A percentile compares a stretch with the other conserved stretches of the same genome.
Conservation (phyloP, 2,797 vertebrate genomes). For the Fistularia commersonii region DNA sequence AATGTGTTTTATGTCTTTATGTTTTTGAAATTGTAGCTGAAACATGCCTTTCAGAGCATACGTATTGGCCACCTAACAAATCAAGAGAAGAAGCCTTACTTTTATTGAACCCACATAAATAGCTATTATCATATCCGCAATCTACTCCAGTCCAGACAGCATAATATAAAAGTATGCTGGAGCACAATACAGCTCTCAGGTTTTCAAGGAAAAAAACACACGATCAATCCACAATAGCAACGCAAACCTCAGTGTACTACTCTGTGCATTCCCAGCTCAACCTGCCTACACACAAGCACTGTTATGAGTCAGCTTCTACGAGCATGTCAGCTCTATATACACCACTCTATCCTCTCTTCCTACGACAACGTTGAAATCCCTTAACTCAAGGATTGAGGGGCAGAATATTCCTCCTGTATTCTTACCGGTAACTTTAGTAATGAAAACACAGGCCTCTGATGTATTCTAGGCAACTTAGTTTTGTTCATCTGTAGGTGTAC, state of each 20-base stretch:
- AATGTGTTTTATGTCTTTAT: no score
- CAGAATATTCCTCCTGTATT: constrained; percentile 9
- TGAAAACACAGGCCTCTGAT: constrained; percentile 1
- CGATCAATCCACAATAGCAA: constrained; percentile 37
- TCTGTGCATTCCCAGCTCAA: constrained; percentile 48
- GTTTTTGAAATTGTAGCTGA: no score
- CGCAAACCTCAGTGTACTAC: constrained; percentile 34
- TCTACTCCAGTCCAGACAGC: constrained; percentile 4
- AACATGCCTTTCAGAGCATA: no score
- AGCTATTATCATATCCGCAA: no score
- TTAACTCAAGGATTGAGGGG: neutral
- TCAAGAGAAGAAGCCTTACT: no score
- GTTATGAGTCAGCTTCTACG: constrained; percentile 49
- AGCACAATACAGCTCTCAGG: constrained; percentile 30
- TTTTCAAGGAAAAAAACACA: constrained; percentile 45
- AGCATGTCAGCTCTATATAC: constrained; percentile 42
- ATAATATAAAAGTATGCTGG: constrained; percentile 13
- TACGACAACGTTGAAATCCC: constrained; percentile 30
- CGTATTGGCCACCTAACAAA: no score
- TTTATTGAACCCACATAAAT: no score
- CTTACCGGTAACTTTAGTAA: constrained; percentile 4
- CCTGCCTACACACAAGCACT: constrained; percentile 52
- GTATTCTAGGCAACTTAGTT: neutral
- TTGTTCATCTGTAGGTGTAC: neutral
- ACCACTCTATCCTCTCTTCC: constrained; percentile 30